These are phyloP conservation scores for Cricetomys ansorgei DNA, from an alignment of 2,113 vertebrate genomes.

Conservation along the genomic window DNA sequence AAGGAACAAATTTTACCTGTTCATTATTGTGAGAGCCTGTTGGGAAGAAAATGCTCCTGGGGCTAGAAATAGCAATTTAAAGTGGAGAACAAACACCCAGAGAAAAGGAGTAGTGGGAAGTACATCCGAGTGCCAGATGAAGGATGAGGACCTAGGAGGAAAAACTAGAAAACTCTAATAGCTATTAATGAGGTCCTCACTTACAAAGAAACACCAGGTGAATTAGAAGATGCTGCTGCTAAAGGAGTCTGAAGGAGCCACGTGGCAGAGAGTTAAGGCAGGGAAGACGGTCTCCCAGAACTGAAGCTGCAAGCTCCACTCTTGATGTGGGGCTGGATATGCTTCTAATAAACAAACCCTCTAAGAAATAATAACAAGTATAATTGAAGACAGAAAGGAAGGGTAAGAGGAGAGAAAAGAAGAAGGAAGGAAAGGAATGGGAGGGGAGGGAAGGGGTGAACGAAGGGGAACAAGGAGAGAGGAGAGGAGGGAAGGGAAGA, in stretches of 20 bases:
- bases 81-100: conserved; percentile 49
- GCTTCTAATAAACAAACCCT: neutral
- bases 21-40: conserved; percentile 66
- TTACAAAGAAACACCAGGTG: conserved; percentile 57
- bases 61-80: conserved; percentile 72
- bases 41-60: conserved; percentile 67
- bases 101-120: conserved; percentile 36
- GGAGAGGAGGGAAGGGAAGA: neutral
- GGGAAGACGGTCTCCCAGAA: neutral
- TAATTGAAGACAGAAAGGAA: neutral
- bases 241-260: conserved; percentile 34
- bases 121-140: conserved; percentile 48
- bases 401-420: neutral
- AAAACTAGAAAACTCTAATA: conserved; percentile 60
- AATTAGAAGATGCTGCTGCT: conserved; percentile 26
- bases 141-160: conserved; percentile 43
- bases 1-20: conserved; percentile 66
- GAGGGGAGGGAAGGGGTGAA: neutral
- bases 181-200: conserved; percentile 66
- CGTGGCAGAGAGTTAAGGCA: neutral
- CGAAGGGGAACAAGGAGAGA: too few species aligned
- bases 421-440: accelerated
- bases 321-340: neutral
- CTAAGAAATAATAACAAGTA: neutral
- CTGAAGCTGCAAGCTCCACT: neutral